Base-by-base conservation (phyloP, 2,797 vertebrate species). In the Psittacula derbiana region DNA sequence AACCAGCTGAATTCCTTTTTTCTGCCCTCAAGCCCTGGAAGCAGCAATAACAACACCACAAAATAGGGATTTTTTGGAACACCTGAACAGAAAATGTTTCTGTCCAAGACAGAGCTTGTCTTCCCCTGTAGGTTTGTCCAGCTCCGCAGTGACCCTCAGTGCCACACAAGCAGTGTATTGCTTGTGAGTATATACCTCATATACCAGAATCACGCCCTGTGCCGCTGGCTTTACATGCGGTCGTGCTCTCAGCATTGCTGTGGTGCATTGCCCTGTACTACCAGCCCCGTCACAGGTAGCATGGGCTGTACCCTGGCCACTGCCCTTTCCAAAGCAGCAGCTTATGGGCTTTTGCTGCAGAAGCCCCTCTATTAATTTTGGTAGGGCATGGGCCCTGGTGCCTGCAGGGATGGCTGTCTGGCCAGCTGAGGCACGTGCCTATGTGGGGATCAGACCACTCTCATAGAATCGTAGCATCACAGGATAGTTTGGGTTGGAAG, bases 171-270 rank as follows among this genome's bases (percentile, higher is more conserved):
- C 18, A 38, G 30, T 11, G 4, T 33, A 21, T 33, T 16, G n/a
- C n/a, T 57, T 33, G n/a, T 33, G 53, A 57, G n/a, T 23, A 20
- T 36, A 30, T 11, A 31, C 43, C 43, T 65, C 2, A 1, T 38
- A 53, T 53, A 7, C 50, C 82, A 74, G 30, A 43, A 50, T 17
- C 21, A 8, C 4, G 4, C 43, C 84, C 53, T 25, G 11, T 33
- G 27, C 2, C 3, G 7, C 24, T 2, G 2, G 1, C 44, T 31
- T 31, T 6, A 7, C 9, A 21, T 10, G 21, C 50, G 36, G 41
- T 10, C 2, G 0, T 43, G 36, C 40, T 16, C 11, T 38, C 27
- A 16, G 47, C 65, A 3, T 5, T 8, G 43, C 40, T 8, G 17
- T 7, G 33, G 1, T 70, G 65, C 38, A 2, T 20, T 78, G 61